Conservation (phyloP, 2,113 vertebrate genomes). For the Aspidoscelis tigris region DNA sequence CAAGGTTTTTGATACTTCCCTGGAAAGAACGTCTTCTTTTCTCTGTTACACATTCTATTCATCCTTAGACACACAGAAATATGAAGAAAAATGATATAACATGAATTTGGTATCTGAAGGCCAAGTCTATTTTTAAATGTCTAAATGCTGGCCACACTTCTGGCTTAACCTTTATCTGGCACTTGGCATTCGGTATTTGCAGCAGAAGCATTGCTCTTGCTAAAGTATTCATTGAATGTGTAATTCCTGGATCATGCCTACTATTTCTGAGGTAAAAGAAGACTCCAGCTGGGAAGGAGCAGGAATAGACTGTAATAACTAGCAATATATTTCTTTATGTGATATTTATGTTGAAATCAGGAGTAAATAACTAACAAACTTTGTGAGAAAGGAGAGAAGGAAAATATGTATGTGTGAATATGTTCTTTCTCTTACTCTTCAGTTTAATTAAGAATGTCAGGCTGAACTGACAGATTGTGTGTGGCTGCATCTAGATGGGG, state of each 20-base stretch:
- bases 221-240: constrained; percentile 49
- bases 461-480: background rate
- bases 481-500: too few relatives aligned
- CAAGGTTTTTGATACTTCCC: background rate
- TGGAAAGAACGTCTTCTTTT: constrained; percentile 9
- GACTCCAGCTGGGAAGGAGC: background rate
- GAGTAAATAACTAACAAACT: constrained; percentile 1
- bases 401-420: background rate
- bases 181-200: constrained; percentile 55
- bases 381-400: background rate
- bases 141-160: constrained; percentile 58
- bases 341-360: background rate
- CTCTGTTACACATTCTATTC: constrained; percentile 10
- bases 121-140: constrained; percentile 67
- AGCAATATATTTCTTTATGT: background rate
- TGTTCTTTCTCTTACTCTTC: background rate
- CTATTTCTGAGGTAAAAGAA: background rate
- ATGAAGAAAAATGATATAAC: constrained; percentile 53
- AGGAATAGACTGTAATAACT: constrained; percentile 3
- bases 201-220: constrained; percentile 39
- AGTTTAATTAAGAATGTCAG: background rate
- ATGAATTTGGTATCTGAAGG: constrained; percentile 52
- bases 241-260: constrained; percentile 18
- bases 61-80: constrained; percentile 35
- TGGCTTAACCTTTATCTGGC: constrained; percentile 69